Evolutionary conservation across 2,113 vertebrate species (phyloP), one percentile per base, ranked within the genome.

Genomic region (Malurus melanocephalus): DNA sequence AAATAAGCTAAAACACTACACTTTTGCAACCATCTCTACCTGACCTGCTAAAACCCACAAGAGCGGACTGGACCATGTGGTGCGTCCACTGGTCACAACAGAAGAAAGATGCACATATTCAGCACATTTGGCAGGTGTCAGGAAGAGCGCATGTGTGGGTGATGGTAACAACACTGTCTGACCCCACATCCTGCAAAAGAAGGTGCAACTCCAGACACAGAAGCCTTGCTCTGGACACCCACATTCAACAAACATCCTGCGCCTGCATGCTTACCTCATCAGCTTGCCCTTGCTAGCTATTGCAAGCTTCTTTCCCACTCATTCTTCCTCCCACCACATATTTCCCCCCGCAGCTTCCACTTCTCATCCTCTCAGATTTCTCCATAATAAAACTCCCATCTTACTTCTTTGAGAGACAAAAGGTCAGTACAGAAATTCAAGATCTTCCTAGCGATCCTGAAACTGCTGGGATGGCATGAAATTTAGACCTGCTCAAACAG

Each of bases 261-360:
- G 77, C 67, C 77, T 71, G 43, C 35, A 33, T 1, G 46, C 89
- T 92, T 87, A 89, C 68, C 88, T 94, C 93, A 94, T 86, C 53
- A 17, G 13, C 80, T 55, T 93, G 65, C 78, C 77, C 92, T 86
- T 88, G 88, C 66, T 85, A 86, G 61, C 68, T 89, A 45, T n/a
- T 75, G 57, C 66, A 72, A 71, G 65, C 57, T 88, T 71, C 88
- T 90, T 84, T 84, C 92, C 88, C 66, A 84, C 88, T 94, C 88
- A 85, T 43, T 91, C 66, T 66, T 92, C 73, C 83, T 86, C 92
- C 80, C 43, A 92, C 83, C 49, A 80, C 38, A 8, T 80, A 75
- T 79, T 60, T 68, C 15, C 6, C 24, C 18, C 12, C 12, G 8
- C 40, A 49, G 27, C 56, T 89, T 93, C 66, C 90, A 75, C 74